Evolutionary conservation across 2,113 vertebrate species (phyloP), one percentile per base, ranked within the genome.

Genomic region (Catharus minimus): DNA sequence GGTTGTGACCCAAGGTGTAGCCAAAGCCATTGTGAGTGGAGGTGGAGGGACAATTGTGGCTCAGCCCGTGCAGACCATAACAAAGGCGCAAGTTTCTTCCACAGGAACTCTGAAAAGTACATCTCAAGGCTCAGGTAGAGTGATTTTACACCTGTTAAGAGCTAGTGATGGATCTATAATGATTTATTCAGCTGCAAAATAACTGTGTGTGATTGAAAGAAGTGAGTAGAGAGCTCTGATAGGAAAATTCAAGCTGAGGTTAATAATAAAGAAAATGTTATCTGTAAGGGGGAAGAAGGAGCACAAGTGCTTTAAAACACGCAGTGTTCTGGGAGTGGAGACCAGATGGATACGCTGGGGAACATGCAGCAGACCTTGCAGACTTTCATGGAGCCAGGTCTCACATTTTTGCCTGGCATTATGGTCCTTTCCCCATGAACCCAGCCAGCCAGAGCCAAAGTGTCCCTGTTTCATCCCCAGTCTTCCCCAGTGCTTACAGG

Each of bases 1-100:
- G 95, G 98, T 99, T 89, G 97, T 99, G 92, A 98, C 99, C 75
- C 99, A 99, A 97, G 99, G 99, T 83, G 99, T 99, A 26, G 99
- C 99, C 86, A 99, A 99, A 96, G 99, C 99, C 82, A 98, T 99
- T 3, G 98, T 99, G 94, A 99, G 99, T 15, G 98, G 98, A 94
- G 97, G 98, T 4, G 96, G 98, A 82, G 97, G 98, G 44, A 97
- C 98, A 71, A 97, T 98, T 73, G 97, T 98, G 46, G 98, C 98
- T 90, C 99, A 99, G 91, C 98, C 98, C 6, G 97, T 98, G 47
- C 98, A 98, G 73, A 91, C 97, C 7, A 95, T 98, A 89, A 97
- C 98, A 86, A 99, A 99, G 96, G 97, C 98, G 0, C 97, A 98
- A 46, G 98, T 98, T 49, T 92, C 98, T 57, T 97, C 99, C 21